Evolutionary conservation across 2,113 vertebrate genomes (phyloP).

Genomic region (Puntigrus tetrazona): DNA sequence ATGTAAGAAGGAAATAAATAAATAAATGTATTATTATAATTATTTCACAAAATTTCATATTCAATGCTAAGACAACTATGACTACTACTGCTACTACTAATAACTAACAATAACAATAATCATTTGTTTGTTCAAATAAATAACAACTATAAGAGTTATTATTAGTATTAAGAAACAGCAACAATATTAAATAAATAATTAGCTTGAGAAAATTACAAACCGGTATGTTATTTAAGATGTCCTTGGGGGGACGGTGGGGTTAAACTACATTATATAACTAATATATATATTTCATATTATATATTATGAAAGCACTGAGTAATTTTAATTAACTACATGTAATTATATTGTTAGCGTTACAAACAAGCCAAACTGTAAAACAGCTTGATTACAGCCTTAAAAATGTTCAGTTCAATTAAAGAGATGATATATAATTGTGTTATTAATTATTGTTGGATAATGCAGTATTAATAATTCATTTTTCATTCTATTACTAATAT

Average conservation of each 20-base stretch:
- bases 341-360: neutral
- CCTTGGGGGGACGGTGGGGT: too few species aligned
- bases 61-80: neutral
- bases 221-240: too few species aligned
- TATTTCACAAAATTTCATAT: neutral
- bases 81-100: too few species aligned
- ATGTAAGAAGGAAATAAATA: too few species aligned
- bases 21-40: neutral
- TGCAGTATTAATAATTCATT: neutral
- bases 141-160: neutral
- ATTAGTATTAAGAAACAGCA: neutral
- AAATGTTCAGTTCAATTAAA: neutral
- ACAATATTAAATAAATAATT: neutral
- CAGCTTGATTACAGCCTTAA: neutral
- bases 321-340: too few species aligned
- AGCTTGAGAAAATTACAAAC: neutral
- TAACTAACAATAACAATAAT: too few species aligned
- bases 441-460: neutral
- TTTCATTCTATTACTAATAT: constrained; percentile 21
- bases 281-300: too few species aligned
- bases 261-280: too few species aligned
- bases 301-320: too few species aligned
- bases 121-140: too few species aligned
- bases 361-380: neutral
- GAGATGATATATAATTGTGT: neutral